Evolutionary conservation across 2,797 vertebrate species (phyloP).

Genomic region (Phoxinus dragarum): DNA sequence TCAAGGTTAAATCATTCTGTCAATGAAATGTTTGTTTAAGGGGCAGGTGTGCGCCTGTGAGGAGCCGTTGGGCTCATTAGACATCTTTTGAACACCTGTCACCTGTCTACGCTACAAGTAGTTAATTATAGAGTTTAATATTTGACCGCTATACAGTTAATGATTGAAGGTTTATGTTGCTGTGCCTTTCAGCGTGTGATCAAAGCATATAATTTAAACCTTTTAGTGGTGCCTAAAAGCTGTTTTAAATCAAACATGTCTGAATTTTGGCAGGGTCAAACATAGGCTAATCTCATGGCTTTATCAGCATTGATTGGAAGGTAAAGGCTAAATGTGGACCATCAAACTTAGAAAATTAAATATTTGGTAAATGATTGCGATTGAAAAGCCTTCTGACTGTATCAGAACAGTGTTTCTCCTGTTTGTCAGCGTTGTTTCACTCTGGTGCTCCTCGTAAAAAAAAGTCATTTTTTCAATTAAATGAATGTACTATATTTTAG

Average conservation of each 20-base stretch:
- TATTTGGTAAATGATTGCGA: too few species aligned
- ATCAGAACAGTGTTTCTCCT: too few species aligned
- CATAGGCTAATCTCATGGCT: neutral
- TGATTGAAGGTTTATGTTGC: neutral
- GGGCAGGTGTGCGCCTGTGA: too few species aligned
- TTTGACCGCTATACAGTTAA: neutral
- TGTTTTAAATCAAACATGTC: neutral
- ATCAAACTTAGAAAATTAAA: neutral
- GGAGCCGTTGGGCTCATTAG: neutral
- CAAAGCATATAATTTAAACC: neutral
- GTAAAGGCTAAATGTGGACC: neutral
- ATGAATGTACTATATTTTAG: too few species aligned
- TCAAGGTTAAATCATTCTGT: neutral
- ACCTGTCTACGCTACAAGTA: too few species aligned
- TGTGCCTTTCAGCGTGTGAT: neutral
- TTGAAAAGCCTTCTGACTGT: too few species aligned
- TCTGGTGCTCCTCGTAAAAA: too few species aligned
- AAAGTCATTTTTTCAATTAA: too few species aligned
- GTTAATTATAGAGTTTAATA: neutral
- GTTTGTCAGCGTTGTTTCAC: too few species aligned
- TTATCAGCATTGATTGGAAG: neutral
- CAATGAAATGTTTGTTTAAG: neutral
- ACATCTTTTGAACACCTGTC: neutral
- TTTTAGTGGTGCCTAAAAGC: neutral
- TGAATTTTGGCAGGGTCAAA: neutral